These are phyloP conservation scores for Heliothis subflexa DNA, from an alignment of 1,140 invertebrate genomes.

Conservation along the genomic window DNA sequence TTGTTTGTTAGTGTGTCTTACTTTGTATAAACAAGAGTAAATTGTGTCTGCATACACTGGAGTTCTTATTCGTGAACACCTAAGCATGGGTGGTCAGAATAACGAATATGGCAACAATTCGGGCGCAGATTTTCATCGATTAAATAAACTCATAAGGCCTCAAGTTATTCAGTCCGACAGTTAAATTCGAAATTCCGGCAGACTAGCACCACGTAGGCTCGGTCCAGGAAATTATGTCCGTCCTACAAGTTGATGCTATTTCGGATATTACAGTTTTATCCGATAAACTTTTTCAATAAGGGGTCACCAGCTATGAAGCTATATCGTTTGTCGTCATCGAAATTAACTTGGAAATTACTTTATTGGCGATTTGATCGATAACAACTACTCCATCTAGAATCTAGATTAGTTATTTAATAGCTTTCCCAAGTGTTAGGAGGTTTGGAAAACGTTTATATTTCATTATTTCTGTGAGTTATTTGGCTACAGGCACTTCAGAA, in stretches of 20 bases:
- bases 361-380: background rate
- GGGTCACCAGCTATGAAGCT: background rate
- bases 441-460: too few relatives aligned
- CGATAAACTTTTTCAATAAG: constrained; percentile 15
- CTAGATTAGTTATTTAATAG: background rate
- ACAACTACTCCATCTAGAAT: background rate
- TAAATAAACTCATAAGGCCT: too few relatives aligned
- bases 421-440: background rate
- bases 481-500: too few relatives aligned
- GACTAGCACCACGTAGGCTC: background rate
- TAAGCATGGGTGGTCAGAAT: too few relatives aligned
- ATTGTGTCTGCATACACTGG: background rate
- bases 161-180: background rate
- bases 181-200: background rate
- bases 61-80: background rate
- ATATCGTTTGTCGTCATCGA: background rate
- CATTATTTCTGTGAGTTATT: too few relatives aligned
- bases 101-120: too few relatives aligned
- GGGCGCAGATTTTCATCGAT: too few relatives aligned
- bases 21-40: background rate
- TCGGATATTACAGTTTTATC: background rate
- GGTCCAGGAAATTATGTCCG: constrained; percentile 8
- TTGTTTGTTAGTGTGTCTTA: background rate
- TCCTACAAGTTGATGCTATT: background rate
- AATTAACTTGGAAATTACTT: constrained; percentile 20